Conservation (phyloP, 2,888 invertebrate species). For the Ischnus inquisitorius region DNA sequence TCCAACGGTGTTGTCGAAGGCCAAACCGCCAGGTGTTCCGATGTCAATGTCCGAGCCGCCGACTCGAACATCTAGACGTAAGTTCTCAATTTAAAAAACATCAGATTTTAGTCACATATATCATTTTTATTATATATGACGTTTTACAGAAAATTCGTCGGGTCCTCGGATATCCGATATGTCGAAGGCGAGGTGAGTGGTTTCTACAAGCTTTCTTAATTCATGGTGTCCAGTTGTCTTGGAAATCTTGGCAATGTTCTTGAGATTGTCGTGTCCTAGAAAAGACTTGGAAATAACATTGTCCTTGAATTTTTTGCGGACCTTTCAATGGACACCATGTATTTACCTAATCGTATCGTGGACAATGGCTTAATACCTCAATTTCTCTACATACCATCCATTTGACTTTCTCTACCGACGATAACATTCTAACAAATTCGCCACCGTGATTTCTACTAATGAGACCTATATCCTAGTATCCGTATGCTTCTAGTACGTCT, state of each 20-base stretch:
- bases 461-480: constrained; percentile 44
- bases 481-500: constrained; percentile 80
- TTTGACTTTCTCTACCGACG: not conserved
- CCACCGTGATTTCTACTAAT: constrained; percentile 35
- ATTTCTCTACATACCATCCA: not conserved
- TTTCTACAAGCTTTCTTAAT: not conserved
- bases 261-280: no score
- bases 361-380: not conserved
- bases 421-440: not conserved
- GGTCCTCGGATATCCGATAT: constrained; percentile 72
- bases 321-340: no score
- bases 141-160: constrained; percentile 70
- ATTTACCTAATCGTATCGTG: not conserved
- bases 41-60: constrained; percentile 66
- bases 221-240: not conserved
- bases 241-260: not conserved
- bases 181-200: constrained; percentile 77
- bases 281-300: no score
- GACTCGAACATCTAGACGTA: constrained; percentile 68
- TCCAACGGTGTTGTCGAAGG: constrained; percentile 54
- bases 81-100: constrained; percentile 32
- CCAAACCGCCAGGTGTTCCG: constrained; percentile 64
- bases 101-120: not conserved
- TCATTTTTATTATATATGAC: constrained; percentile 26
- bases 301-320: no score